These are phyloP conservation scores for Drosophila nigromelanica DNA, from an alignment of 1,140 invertebrate species.

Conservation along the genomic window DNA sequence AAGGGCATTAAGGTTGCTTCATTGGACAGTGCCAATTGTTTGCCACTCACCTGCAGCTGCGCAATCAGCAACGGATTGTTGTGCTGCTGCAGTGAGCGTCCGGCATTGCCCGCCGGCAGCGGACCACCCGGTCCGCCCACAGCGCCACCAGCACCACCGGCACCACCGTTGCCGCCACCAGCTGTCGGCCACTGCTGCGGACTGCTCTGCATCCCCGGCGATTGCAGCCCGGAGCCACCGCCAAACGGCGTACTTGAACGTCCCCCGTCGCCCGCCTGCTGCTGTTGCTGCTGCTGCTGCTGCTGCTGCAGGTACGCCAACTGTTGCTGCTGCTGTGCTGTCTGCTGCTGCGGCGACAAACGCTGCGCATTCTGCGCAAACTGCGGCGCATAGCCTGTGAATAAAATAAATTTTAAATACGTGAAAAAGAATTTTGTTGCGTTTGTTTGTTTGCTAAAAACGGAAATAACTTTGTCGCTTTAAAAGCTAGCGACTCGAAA, in stretches of 20 bases:
- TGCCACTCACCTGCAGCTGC: conserved; percentile 87
- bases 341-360: conserved; percentile 71
- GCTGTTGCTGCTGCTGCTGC: conserved; percentile 71
- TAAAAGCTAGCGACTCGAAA: no score
- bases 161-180: conserved; percentile 12
- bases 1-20: conserved; percentile 40
- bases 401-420: not conserved
- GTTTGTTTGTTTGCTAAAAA: no score
- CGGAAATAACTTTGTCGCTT: no score
- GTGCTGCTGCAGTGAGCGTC: conserved; percentile 86
- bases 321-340: conserved; percentile 73
- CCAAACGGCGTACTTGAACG: conserved; percentile 66
- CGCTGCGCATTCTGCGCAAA: conserved; percentile 74
- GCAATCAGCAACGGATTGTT: conserved; percentile 93
- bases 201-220: conserved; percentile 71
- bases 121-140: conserved; percentile 46
- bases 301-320: conserved; percentile 71
- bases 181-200: conserved; percentile 64
- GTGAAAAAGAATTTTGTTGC: no score
- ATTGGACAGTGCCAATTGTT: conserved; percentile 1
- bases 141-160: conserved; percentile 25
- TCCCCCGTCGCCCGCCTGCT: conserved; percentile 63
- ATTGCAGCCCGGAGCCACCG: conserved; percentile 63
- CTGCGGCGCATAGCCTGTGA: conserved; percentile 69
- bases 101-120: conserved; percentile 53